A percentile compares a stretch with the other conserved stretches of the same genome.
phyloP scores from a whole-genome alignment of 2,888 invertebrate genomes.

The Linnaemya tessellans region DNA sequence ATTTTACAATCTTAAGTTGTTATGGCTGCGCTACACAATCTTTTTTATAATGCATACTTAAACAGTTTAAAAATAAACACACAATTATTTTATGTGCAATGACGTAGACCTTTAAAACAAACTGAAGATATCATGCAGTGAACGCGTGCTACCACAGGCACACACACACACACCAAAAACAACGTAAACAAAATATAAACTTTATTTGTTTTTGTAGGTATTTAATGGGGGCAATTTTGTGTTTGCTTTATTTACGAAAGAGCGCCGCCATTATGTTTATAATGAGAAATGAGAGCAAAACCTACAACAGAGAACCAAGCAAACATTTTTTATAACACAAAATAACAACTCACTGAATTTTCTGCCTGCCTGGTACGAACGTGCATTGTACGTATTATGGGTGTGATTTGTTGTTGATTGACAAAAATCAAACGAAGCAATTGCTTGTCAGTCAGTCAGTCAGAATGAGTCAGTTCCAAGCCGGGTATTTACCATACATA shows the following conservation, averaged over 20 bases:
- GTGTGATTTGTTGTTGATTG: conserved; percentile 17
- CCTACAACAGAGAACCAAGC: not conserved
- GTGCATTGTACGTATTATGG: conserved; percentile 55
- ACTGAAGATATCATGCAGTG: conserved; percentile 76
- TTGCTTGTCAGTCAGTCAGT: not conserved
- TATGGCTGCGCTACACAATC: conserved; percentile 55
- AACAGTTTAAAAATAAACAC: conserved; percentile 65
- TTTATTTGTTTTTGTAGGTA: conserved; percentile 65
- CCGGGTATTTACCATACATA: too few relatives aligned
- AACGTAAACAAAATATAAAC: not conserved
- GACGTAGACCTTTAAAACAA: conserved; percentile 68
- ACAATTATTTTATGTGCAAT: conserved; percentile 45
- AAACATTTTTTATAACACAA: conserved; percentile 23
- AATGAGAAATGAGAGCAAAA: not conserved
- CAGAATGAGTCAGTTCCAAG: not conserved
- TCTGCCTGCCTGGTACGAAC: conserved; percentile 58
- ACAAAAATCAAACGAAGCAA: conserved; percentile 9
- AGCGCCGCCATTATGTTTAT: not conserved
- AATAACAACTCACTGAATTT: not conserved
- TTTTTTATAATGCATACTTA: not conserved
- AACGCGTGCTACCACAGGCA: conserved; percentile 74
- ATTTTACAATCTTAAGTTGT: conserved; percentile 26
- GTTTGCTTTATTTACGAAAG: not conserved
- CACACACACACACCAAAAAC: not conserved
- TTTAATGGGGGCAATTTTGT: conserved; percentile 69